phyloP scores from a whole-genome alignment of 2,797 vertebrate genomes.

The Urophycis tenuis region DNA sequence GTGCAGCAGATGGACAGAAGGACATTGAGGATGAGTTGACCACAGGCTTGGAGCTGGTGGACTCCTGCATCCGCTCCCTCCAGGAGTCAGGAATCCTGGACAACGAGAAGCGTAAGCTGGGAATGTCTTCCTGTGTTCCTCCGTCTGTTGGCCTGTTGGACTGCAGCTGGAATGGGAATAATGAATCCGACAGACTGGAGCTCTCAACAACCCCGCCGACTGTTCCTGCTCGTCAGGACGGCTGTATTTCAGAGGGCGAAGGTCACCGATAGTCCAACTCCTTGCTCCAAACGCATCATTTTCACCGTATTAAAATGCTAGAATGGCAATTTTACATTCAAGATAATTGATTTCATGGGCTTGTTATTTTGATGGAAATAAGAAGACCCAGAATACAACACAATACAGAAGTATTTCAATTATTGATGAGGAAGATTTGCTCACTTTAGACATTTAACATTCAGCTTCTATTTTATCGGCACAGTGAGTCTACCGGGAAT shows the following conservation, averaged over 20 bases:
- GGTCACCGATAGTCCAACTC: not conserved
- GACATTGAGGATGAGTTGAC: slow-evolving; percentile 97
- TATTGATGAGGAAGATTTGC: not conserved
- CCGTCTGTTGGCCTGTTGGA: not conserved
- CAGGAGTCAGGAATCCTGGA: slow-evolving; percentile 98
- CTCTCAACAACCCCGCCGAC: no score
- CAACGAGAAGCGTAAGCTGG: slow-evolving; percentile 84
- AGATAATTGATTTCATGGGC: not conserved
- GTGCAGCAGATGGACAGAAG: slow-evolving; percentile 84
- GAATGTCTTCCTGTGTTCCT: not conserved
- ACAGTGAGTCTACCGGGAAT: not conserved
- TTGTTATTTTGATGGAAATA: not conserved
- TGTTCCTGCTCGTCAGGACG: no score
- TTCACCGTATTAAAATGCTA: not conserved
- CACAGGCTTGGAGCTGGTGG: slow-evolving; percentile 94
- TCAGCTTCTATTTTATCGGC: not conserved
- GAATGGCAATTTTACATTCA: not conserved
- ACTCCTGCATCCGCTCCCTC: slow-evolving; percentile 95
- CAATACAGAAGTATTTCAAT: not conserved
- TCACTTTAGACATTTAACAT: not conserved
- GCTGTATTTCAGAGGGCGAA: not conserved
- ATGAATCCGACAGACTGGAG: not conserved
- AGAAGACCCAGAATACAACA: not conserved
- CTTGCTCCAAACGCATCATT: not conserved
- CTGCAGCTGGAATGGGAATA: not conserved